Evolutionary conservation across 92 coral and sea anemone species (phyloP), one percentile per base, ranked within the genome.

Genomic region (Metridium senile): DNA sequence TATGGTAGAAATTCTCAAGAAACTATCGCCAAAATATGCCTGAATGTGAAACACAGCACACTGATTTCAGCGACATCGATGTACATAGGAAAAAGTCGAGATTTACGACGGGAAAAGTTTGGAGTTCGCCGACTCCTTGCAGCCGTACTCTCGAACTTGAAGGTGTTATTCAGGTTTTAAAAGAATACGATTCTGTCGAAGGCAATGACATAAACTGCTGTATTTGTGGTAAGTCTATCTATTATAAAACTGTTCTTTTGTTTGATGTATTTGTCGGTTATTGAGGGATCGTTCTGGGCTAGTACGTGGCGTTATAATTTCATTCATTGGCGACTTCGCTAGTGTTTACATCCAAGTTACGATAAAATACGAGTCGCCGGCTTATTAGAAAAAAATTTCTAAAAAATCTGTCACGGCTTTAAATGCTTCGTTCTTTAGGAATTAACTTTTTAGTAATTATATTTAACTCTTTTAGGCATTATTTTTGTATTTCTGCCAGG

Each of bases 131-230:
- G 33, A 90, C 74, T 61, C 64, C 93, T 27, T 82, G 87, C 54
- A 78, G 81, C 74, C 94, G 99, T 66, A 96, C 97, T 0, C 81
- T 96, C 27, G 97, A 96, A 57, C 84, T 96, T 17, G 92, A 93
- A 67, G 99, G 99, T 59, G 99, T 96, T 22, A 96, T 96, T 29
- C 98, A 96, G 82, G 99, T 96, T 68, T 87, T 96, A 11, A 87
- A 92, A 70, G 99, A 96, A 72, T 96, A 93, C 85, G 99, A 96
- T 79, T 81, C 96, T 39, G 58, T 89, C 27, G 99, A 92, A 71
- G 99, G 99, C 68, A 87, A 83, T 77, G 99, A 96, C 28, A 96
- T 96, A 18, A 96, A 90, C 81, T 96, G 99, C 80, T 93, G 93
- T 78, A 96, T 96, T 85, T 96, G 99, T 86, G 99, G 99, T 96